A percentile compares a stretch with the other conserved stretches of the same genome.
Conservation (phyloP, 1,140 invertebrate species). For the Limonius californicus region DNA sequence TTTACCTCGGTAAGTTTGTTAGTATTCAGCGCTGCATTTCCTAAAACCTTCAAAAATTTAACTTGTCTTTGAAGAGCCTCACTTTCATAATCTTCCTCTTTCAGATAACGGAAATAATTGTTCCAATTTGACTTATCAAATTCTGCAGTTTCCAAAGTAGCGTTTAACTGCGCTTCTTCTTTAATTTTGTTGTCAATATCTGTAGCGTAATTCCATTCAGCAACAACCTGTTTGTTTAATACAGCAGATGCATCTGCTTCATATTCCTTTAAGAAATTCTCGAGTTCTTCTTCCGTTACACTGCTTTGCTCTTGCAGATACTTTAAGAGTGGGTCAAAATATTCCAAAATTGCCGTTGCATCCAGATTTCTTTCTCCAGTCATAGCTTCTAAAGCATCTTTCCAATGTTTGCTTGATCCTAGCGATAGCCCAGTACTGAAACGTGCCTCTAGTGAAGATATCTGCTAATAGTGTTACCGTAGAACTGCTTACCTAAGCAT, state of each 20-base stretch:
- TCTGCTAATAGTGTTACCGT: too few relatives aligned
- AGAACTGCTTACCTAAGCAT: slow-evolving; percentile 24
- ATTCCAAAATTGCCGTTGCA: slow-evolving; percentile 48
- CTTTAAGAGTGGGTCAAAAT: slow-evolving; percentile 44
- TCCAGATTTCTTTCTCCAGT: slow-evolving; percentile 56
- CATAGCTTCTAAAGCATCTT: slow-evolving; percentile 55
- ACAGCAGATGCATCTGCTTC: slow-evolving; percentile 21
- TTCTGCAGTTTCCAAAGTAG: slow-evolving; percentile 25
- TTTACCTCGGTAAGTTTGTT: slow-evolving; percentile 26
- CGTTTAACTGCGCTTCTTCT: slow-evolving; percentile 15
- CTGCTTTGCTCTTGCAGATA: background rate
- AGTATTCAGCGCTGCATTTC: slow-evolving; percentile 30
- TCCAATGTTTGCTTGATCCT: slow-evolving; percentile 61
- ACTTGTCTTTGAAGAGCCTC: slow-evolving; percentile 30
- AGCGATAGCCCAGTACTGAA: slow-evolving; percentile 50
- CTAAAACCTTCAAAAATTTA: slow-evolving; percentile 29
- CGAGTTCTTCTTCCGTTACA: slow-evolving; percentile 19
- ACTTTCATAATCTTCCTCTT: slow-evolving; percentile 26
- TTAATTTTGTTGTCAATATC: slow-evolving; percentile 27
- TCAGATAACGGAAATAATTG: slow-evolving; percentile 30
- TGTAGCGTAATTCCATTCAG: slow-evolving; percentile 34
- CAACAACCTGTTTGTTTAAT: slow-evolving; percentile 20
- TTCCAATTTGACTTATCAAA: slow-evolving; percentile 34
- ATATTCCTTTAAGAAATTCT: slow-evolving; percentile 27
- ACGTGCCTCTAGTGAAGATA: too few relatives aligned